phyloP scores from a whole-genome alignment of 2,113 vertebrate species.

The Podarcis raffonei region DNA sequence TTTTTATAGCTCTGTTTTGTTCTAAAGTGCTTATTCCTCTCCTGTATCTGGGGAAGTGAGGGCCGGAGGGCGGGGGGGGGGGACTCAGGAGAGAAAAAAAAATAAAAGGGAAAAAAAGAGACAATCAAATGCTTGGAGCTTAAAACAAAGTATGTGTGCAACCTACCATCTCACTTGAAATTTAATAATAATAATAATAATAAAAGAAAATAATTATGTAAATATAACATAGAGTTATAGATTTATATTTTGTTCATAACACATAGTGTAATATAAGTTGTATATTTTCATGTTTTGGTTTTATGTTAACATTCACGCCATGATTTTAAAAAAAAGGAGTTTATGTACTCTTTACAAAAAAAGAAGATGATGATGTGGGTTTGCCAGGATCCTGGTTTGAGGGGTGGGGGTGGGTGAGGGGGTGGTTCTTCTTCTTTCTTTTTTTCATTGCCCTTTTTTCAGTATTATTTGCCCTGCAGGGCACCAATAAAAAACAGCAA shows the following conservation, averaged over 20 bases:
- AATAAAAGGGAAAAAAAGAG: conserved; percentile 79
- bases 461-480: conserved; percentile 99
- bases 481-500: conserved; percentile 99
- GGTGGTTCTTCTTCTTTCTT: conserved; percentile 67
- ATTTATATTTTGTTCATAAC: conserved; percentile 99
- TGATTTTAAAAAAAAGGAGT: conserved; percentile 85
- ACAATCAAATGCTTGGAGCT: conserved; percentile 99
- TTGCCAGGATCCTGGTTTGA: conserved; percentile 85
- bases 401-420: background rate
- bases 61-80: background rate
- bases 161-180: conserved; percentile 99
- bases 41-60: too few species aligned
- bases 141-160: conserved; percentile 92
- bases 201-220: conserved; percentile 99
- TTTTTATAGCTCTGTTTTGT: conserved; percentile 78
- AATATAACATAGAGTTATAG: conserved; percentile 99
- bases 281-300: conserved; percentile 99
- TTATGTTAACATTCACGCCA: conserved; percentile 99
- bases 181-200: conserved; percentile 73
- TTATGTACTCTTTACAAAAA: conserved; percentile 87
- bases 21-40: conserved; percentile 78
- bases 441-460: conserved; percentile 94
- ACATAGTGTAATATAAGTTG: conserved; percentile 99
- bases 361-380: conserved; percentile 87
- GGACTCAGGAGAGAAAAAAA: conserved; percentile 62